Evolutionary conservation across 2,797 vertebrate species (phyloP).

Genomic region (Monodelphis domestica): DNA sequence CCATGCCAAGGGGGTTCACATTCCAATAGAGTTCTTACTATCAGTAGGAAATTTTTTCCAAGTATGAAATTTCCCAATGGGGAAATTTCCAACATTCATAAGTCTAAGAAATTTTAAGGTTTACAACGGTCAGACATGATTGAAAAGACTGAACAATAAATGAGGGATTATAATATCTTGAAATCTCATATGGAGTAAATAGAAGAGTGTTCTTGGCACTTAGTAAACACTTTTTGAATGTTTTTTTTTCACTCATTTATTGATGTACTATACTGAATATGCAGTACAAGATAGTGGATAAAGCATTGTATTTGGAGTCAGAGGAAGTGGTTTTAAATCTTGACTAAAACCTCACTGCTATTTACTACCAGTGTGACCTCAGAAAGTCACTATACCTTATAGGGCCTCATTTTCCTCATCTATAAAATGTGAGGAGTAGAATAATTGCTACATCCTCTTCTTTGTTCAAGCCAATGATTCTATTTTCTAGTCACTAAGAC

Average conservation of each 20-base stretch:
- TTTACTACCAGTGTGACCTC: conserved; percentile 21
- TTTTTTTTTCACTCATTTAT: neutral
- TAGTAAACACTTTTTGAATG: neutral
- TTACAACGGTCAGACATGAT: too few species aligned
- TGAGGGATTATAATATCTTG: neutral
- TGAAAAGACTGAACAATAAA: too few species aligned
- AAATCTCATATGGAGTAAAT: neutral
- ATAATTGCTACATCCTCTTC: neutral
- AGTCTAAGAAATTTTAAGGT: too few species aligned
- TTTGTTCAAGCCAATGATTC: neutral
- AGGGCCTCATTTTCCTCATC: neutral
- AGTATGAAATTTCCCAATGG: too few species aligned
- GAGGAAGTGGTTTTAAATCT: neutral
- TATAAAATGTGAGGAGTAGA: neutral
- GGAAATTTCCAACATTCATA: too few species aligned
- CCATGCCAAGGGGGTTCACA: too few species aligned
- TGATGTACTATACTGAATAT: neutral
- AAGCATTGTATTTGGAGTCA: neutral
- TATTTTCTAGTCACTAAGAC: neutral
- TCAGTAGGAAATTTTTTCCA: too few species aligned
- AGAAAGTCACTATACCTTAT: neutral
- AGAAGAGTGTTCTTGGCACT: neutral
- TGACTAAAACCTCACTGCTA: conserved; percentile 5
- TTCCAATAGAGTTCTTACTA: too few species aligned
- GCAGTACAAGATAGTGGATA: conserved; percentile 2